Evolutionary conservation across 2,113 vertebrate genomes (phyloP).

Genomic region (Plotosus lineatus): DNA sequence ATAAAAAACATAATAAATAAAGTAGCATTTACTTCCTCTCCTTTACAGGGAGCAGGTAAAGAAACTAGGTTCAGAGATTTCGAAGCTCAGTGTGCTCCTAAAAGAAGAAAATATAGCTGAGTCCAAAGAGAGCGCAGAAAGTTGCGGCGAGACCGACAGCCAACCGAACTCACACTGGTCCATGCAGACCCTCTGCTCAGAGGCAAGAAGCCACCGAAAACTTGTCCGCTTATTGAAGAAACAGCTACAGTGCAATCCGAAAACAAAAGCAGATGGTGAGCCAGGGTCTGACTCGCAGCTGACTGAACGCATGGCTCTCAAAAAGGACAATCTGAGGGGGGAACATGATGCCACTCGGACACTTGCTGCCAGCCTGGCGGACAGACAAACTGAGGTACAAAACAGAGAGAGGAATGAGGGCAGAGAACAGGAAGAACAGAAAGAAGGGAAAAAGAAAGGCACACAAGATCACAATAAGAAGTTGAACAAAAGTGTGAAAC

Average conservation of each 20-base stretch:
- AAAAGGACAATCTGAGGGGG: conserved; percentile 54
- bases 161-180: conserved; percentile 71
- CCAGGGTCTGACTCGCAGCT: conserved; percentile 54
- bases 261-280: conserved; percentile 37
- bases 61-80: conserved; percentile 62
- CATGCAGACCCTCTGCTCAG: conserved; percentile 69
- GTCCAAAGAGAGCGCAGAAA: conserved; percentile 72
- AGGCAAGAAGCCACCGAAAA: conserved; percentile 65
- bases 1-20: background rate
- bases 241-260: conserved; percentile 59
- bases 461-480: conserved; percentile 20
- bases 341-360: conserved; percentile 67
- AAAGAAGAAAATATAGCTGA: conserved; percentile 72
- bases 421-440: conserved; percentile 18
- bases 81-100: conserved; percentile 62
- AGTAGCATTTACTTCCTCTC: background rate
- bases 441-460: conserved; percentile 30
- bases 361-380: conserved; percentile 61
- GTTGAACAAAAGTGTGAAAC: conserved; percentile 19
- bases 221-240: conserved; percentile 67
- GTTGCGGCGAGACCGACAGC: conserved; percentile 70
- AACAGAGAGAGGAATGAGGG: conserved; percentile 15
- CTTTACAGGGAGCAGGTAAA: conserved; percentile 64
- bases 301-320: conserved; percentile 54
- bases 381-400: conserved; percentile 20